Evolutionary conservation across 2,888 invertebrate species (phyloP), one percentile per base, ranked within the genome.

Genomic region (Formica aserva): DNA sequence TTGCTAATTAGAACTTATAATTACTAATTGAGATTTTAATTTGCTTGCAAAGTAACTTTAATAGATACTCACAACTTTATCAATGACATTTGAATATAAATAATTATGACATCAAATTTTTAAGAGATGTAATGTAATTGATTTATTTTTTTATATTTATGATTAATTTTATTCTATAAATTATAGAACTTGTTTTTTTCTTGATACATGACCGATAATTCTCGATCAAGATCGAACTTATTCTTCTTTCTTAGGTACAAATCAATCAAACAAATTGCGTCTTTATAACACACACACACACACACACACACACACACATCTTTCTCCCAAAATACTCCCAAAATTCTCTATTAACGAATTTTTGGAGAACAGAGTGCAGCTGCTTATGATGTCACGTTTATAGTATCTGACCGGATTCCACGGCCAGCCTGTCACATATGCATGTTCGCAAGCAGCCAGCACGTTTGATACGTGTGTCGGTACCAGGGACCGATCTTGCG

Each of bases 401-500:
- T 38, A 22, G 26, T 45, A 65, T 74, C 55, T 84, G 67, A 65
- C 57, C 66, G 57, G 72, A 60, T 76, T 84, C 77, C 32, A 57
- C 52, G 81, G 84, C 57, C 8, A 22, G 3, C 41, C 76, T 67
- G 52, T 83, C 82, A 71, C 6, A 52, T 15, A 38, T 41, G 63
- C 63, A 63, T 26, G 45, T 57, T 48, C 45, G 48, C 62, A 38
- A 5, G 32, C 29, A 78, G 55, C 9, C 32, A 13, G 41, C n/a
- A 57, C n/a, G 9, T 63, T 41, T 29, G n/a, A 32, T 67, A 65
- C 38, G 15, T 81, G 38, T 60, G 75, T 72, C 65, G 66, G 81
- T 71, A 71, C 52, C 72, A 77, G 76, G 55, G 74, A 76, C 67
- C 86, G 90, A 91, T 92, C 90, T 91, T 90, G 90, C 92, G 91